phyloP scores from a whole-genome alignment of 2,888 invertebrate genomes.

The Laspeyria flexula region DNA sequence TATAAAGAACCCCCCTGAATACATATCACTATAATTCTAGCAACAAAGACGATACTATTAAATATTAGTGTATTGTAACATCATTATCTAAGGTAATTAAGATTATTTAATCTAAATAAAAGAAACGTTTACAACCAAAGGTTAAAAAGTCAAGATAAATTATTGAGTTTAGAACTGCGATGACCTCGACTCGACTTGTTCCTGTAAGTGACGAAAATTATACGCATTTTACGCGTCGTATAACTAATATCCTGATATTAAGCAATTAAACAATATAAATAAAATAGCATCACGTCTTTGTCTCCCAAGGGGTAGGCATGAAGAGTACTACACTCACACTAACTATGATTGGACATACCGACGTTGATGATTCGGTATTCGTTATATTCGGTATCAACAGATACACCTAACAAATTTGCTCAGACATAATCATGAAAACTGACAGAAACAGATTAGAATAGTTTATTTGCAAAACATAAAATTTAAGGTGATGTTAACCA shows the following conservation, averaged over 20 bases:
- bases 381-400: no score
- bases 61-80: conserved; percentile 4
- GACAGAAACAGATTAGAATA: conserved; percentile 27
- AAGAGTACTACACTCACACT: no score
- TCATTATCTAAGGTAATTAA: conserved; percentile 34
- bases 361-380: no score
- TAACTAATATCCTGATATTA: neutral
- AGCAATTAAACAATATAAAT: no score
- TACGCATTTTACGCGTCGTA: neutral
- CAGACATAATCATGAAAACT: conserved; percentile 1
- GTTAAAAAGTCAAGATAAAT: conserved; percentile 22
- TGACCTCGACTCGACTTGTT: no score
- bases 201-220: neutral
- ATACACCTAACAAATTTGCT: no score
- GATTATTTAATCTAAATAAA: conserved; percentile 27
- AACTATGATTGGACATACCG: no score
- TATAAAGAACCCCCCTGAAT: no score
- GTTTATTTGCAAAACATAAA: conserved; percentile 41
- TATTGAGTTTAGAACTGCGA: conserved; percentile 1
- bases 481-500: conserved; percentile 44
- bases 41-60: no score
- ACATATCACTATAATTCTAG: no score
- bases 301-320: no score
- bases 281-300: no score
- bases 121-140: conserved; percentile 10